Conservation (phyloP, 1,140 invertebrate genomes). For the Drosophila fuyamai region DNA sequence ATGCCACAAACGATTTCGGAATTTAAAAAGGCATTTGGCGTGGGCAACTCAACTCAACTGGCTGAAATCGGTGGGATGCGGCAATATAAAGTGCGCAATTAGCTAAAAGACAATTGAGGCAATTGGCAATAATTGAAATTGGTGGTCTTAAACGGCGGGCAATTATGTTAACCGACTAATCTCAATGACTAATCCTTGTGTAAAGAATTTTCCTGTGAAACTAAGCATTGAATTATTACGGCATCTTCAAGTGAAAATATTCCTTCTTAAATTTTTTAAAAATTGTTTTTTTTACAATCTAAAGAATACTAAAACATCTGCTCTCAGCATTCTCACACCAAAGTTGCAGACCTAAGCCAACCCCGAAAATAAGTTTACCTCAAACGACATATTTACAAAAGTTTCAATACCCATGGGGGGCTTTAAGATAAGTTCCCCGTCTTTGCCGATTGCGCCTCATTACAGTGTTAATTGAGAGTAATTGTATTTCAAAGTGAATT, state of each 20-base stretch:
- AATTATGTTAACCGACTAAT: neutral
- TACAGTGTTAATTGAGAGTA: slow-evolving; percentile 40
- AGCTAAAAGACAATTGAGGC: slow-evolving; percentile 8
- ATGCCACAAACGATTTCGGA: slow-evolving; percentile 27
- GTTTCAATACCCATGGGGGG: slow-evolving; percentile 16
- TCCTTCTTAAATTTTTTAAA: no score
- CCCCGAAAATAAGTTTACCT: slow-evolving; percentile 6
- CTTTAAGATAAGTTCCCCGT: slow-evolving; percentile 13
- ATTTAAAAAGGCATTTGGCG: slow-evolving; percentile 20
- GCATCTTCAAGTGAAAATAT: no score
- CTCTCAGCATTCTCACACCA: neutral
- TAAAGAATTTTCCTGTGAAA: neutral
- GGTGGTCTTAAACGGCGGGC: neutral
- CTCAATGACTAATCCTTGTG: neutral
- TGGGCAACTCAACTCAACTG: slow-evolving; percentile 12
- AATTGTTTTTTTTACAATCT: no score
- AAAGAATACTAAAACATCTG: neutral
- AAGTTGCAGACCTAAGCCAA: neutral
- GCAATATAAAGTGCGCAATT: slow-evolving; percentile 20
- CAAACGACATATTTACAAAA: slow-evolving; percentile 28
- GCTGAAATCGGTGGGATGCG: neutral
- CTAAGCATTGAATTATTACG: neutral
- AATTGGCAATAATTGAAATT: slow-evolving; percentile 17
- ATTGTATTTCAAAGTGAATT: slow-evolving; percentile 37
- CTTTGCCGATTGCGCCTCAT: slow-evolving; percentile 30